Evolutionary conservation across 2,113 vertebrate species (phyloP), one percentile per base, ranked within the genome.

Genomic region (Phaethornis superciliosus): DNA sequence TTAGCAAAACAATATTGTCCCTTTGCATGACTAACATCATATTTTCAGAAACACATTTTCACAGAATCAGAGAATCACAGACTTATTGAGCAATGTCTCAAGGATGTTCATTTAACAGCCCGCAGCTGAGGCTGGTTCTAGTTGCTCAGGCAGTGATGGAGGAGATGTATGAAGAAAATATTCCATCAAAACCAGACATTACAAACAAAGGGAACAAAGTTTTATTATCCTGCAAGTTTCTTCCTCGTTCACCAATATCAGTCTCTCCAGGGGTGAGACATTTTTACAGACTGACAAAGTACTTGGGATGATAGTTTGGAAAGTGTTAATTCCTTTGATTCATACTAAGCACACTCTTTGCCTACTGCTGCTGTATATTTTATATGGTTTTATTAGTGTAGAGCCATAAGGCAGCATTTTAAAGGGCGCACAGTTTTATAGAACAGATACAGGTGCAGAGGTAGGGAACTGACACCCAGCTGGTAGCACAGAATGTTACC

Each of bases 11-110:
- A 3, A 65, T 47, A 23, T 24, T 0, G 2, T 37, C 69, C 68
- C 27, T 62, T 49, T 1, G 1, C 47, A 19, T 24, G 33, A 55
- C 33, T 65, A 81, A 65, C 35, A 26, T 7, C 5, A 0, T 49
- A 22, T 47, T 77, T 40, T 37, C 86, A 78, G 51, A 51, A 64
- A 19, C 44, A 55, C 21, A 1, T 18, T 16, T 15, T 3, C 40
- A 40, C 40, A 40, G 40, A 40, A 11, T 40, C 40, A 12, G 40
- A 40, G 40, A 40, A 40, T 40, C 40, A 40, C 40, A 40, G 40
- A 40, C 11, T 12, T 40, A 40, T 40, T 12, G 40, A 40, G 40
- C 8, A 2, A 0, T 1, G 19, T 44, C 40, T 67, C 32, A 20
- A 6, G 59, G 49, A 15, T 24, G 44, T 27, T 58, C 54, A 32